These are phyloP conservation scores for Elephas maximus DNA, from an alignment of 2,113 vertebrate species.

Conservation along the genomic window DNA sequence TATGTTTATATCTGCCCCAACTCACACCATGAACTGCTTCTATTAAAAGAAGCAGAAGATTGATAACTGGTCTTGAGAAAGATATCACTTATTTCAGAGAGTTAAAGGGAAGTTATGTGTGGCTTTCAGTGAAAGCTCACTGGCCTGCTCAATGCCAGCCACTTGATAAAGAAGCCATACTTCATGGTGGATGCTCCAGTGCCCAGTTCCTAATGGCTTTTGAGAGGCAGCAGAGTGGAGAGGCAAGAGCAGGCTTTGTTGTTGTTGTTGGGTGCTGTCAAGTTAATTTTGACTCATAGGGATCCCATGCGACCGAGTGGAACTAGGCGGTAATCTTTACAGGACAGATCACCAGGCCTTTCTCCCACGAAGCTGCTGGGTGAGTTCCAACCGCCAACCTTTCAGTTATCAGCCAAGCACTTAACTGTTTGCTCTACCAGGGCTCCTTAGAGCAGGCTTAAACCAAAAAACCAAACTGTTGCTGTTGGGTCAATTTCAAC, in stretches of 20 bases:
- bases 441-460: background rate
- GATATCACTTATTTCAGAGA: conserved; percentile 7
- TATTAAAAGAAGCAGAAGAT: conserved; percentile 71
- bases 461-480: background rate
- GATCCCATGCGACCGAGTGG: background rate
- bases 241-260: background rate
- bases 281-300: background rate
- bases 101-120: conserved; percentile 36
- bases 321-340: background rate
- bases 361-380: background rate
- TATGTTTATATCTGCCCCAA: background rate
- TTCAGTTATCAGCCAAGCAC: background rate
- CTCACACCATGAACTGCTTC: conserved; percentile 3
- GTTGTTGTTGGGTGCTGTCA: background rate
- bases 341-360: background rate
- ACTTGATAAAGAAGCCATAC: background rate
- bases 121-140: conserved; percentile 53
- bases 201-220: background rate
- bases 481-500: background rate
- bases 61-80: conserved; percentile 40
- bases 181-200: background rate
- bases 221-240: background rate
- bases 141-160: background rate
- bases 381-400: background rate
- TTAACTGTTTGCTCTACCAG: background rate